Percentiles rank a stretch among this genome's conserved stretches.
These are phyloP conservation scores for Coluber constrictor DNA, from an alignment of 2,797 vertebrate genomes.

Conservation along the genomic window DNA sequence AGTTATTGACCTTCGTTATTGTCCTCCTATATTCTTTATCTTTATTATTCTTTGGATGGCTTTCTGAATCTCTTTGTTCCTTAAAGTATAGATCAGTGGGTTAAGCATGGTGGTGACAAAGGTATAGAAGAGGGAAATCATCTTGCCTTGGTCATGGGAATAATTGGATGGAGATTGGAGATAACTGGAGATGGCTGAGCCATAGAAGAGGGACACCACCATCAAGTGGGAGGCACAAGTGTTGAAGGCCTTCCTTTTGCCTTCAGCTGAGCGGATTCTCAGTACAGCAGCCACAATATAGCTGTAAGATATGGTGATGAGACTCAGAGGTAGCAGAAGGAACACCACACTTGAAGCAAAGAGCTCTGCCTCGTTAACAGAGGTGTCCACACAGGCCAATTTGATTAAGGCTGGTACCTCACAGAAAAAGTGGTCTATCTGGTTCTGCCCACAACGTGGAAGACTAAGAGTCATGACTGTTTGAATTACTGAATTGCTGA, in stretches of 20 bases:
- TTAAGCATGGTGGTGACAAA: conserved; percentile 39
- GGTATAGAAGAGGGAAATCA: conserved; percentile 53
- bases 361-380: conserved; percentile 34
- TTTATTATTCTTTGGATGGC: not conserved
- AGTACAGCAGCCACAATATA: conserved; percentile 36
- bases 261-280: conserved; percentile 37
- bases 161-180: conserved; percentile 37
- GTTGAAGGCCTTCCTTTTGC: conserved; percentile 45
- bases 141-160: conserved; percentile 26
- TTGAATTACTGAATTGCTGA: conserved; percentile 26
- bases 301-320: conserved; percentile 45
- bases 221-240: conserved; percentile 50
- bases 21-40: not conserved
- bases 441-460: conserved; percentile 37
- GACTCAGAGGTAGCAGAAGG: conserved; percentile 36
- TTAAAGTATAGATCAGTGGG: conserved; percentile 18
- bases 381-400: conserved; percentile 37
- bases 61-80: conserved; percentile 48
- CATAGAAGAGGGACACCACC: conserved; percentile 49
- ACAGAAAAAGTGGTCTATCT: conserved; percentile 42
- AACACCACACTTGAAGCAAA: conserved; percentile 17
- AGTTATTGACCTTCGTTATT: not conserved
- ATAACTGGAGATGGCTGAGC: conserved; percentile 43
- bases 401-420: conserved; percentile 47
- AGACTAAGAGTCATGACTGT: conserved; percentile 20